Conservation (phyloP, 2,888 invertebrate genomes). For the Drosophila yooni region DNA sequence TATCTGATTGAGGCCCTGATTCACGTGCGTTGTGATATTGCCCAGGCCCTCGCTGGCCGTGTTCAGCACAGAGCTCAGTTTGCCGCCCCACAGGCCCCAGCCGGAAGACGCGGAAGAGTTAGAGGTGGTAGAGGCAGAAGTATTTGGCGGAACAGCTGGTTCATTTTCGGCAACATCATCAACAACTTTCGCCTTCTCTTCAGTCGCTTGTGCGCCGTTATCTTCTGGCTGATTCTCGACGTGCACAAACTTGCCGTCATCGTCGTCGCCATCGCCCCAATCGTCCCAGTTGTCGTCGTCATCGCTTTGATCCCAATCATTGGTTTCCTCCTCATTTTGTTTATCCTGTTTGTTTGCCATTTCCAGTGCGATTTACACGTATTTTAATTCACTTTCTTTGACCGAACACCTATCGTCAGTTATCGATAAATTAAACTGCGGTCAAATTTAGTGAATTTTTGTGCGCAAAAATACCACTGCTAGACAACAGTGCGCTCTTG, state of each 20-base stretch:
- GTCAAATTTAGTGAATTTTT: constrained; percentile 12
- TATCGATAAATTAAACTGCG: constrained; percentile 15
- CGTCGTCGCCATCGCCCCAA: constrained; percentile 81
- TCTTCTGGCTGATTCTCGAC: constrained; percentile 42
- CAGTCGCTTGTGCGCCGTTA: constrained; percentile 35
- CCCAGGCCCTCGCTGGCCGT: constrained; percentile 91
- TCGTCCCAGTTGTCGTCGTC: constrained; percentile 82
- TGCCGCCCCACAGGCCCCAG: constrained; percentile 89
- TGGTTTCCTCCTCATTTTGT: constrained; percentile 33
- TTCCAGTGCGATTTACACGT: constrained; percentile 47
- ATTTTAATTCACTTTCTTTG: constrained; percentile 24
- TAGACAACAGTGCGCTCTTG: background rate
- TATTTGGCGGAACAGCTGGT: constrained; percentile 7
- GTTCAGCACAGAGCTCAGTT: constrained; percentile 89
- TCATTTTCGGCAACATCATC: background rate
- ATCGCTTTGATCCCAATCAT: constrained; percentile 76
- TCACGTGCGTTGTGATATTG: constrained; percentile 92
- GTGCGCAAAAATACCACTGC: constrained; percentile 21
- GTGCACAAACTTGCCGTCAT: constrained; percentile 70
- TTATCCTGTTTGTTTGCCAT: constrained; percentile 55
- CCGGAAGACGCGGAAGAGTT: constrained; percentile 49
- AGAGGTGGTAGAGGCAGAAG: constrained; percentile 3
- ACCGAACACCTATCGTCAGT: constrained; percentile 14
- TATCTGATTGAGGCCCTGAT: constrained; percentile 92
- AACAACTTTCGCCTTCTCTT: background rate